Evolutionary conservation across 2,797 vertebrate genomes (phyloP), one percentile per base, ranked within the genome.

Genomic region (Falco novaeseelandiae): DNA sequence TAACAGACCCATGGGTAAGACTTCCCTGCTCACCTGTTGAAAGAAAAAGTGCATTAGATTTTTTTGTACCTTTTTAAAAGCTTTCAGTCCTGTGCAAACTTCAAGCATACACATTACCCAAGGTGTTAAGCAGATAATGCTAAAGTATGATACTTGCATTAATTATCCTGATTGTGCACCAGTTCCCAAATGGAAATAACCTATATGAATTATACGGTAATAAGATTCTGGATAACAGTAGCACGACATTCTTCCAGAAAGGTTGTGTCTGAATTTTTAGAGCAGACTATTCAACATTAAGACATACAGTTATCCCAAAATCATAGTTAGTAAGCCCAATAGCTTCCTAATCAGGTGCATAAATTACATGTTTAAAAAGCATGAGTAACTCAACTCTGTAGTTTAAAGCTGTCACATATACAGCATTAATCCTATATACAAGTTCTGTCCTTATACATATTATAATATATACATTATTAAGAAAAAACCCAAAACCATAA

Each of bases 1-100:
- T 92, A 94, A 99, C 98, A 69, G 99, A 99, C 51, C 99, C 99
- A 89, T 99, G 99, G 94, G 98, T 99, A 96, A 99, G 96, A 49
- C 98, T 99, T 95, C 98, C 99, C 95, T 99, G 98, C 97, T 99
- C 99, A 97, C 99, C 99, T 99, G 96, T 95, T 89, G 94, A 80
- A 38, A 34, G 63, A 94, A 94, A 87, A 77, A 92, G 59, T 25
- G 62, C 71, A 83, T 70, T 46, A 48, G 13, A 27, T 61, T 82
- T 93, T 74, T 84, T 51, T 4, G 49, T 15, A 65, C 2, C 25
- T 42, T 76, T 44, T 32, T 67, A 71, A 93, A 78, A 72, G 17
- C 34, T 44, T 81, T 85, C 48, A 74, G 29, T 26, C 55, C 36
- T 36, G 25, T 73, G 51, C 42, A 78, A 58, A 49, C 42, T 87